phyloP scores from a whole-genome alignment of 2,113 vertebrate species.

The Odocoileus virginianus region DNA sequence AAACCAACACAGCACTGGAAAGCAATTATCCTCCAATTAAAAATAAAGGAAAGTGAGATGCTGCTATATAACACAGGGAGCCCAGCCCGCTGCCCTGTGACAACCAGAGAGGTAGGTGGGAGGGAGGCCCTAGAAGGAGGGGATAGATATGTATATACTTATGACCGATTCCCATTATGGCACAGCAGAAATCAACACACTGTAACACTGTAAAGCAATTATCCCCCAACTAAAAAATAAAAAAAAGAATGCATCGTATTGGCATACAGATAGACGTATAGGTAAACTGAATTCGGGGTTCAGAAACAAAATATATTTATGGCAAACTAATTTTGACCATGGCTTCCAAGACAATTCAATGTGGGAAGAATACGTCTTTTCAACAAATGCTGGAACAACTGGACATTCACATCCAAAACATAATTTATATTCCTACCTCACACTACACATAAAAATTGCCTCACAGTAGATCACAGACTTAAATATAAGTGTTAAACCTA shows the following conservation, averaged over 20 bases:
- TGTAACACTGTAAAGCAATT: not conserved
- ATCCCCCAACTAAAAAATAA: not conserved
- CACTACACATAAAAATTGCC: not conserved
- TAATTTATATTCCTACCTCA: not conserved
- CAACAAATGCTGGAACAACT: not conserved
- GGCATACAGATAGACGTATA: not conserved
- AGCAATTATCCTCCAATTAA: not conserved
- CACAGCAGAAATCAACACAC: not conserved
- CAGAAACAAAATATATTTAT: not conserved
- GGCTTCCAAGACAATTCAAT: not conserved
- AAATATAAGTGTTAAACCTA: not conserved
- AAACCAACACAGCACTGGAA: not conserved
- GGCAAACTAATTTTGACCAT: not conserved
- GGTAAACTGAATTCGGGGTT: not conserved
- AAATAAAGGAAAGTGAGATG: not conserved
- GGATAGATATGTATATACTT: not conserved
- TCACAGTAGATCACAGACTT: not conserved
- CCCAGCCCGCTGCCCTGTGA: not conserved
- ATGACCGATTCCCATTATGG: not conserved
- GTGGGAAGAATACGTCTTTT: not conserved
- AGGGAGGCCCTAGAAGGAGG: not conserved
- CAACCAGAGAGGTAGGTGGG: not conserved
- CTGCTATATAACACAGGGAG: not conserved
- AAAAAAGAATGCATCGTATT: not conserved
- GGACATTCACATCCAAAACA: not conserved